A percentile compares a stretch with the other conserved stretches of the same genome.
Evolutionary conservation across 1,140 invertebrate genomes (phyloP).

Genomic region (Panagrolaimus sp.): DNA sequence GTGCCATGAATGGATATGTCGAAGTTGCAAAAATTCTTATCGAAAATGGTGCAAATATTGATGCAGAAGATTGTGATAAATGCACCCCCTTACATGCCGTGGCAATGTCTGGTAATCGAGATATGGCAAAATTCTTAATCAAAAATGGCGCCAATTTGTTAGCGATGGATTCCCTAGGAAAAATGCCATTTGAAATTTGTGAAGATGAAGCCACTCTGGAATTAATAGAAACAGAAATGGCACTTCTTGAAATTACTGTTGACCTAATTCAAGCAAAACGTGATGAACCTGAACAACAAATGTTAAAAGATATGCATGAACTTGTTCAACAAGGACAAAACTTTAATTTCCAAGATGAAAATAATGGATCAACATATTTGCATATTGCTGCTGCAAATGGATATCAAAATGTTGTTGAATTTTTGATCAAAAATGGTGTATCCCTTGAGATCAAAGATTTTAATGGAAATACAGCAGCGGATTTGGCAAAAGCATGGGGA

Average conservation of each 20-base stretch:
- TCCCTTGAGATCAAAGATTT: conserved; percentile 82
- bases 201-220: conserved; percentile 78
- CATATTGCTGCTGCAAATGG: conserved; percentile 98
- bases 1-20: conserved; percentile 96
- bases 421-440: conserved; percentile 83
- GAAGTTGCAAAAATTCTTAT: conserved; percentile 90
- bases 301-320: conserved; percentile 79
- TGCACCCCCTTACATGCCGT: conserved; percentile 99
- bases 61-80: conserved; percentile 86
- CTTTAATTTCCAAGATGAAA: conserved; percentile 73
- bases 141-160: conserved; percentile 81
- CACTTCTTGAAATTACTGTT: conserved; percentile 72
- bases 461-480: conserved; percentile 79
- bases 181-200: conserved; percentile 99
- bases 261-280: conserved; percentile 86
- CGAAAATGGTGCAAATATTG: conserved; percentile 89
- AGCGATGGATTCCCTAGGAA: conserved; percentile 95
- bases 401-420: conserved; percentile 79
- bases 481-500: conserved; percentile 94
- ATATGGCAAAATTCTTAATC: conserved; percentile 73
- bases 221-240: conserved; percentile 97
- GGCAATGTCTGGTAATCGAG: conserved; percentile 90
- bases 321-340: conserved; percentile 70
- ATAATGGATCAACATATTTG: conserved; percentile 85
- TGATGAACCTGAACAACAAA: conserved; percentile 79